Percentiles rank a stretch among this genome's conserved stretches.
phyloP scores from a whole-genome alignment of 64 coral and sea anemone species.

The Dendrophyllia cribrosa region DNA sequence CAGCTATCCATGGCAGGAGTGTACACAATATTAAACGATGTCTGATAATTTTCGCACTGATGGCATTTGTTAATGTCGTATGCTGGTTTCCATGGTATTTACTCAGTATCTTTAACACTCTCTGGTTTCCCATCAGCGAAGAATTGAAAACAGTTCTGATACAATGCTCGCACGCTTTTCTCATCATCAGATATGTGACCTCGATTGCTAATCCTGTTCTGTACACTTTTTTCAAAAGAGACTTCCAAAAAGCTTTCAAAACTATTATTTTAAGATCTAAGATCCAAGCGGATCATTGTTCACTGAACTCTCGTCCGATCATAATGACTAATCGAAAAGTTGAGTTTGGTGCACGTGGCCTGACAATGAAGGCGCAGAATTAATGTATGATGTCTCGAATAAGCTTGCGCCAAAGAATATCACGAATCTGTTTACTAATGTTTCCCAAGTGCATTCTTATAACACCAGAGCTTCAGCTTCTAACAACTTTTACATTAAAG shows the following conservation, averaged over 20 bases:
- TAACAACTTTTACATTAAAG: no score
- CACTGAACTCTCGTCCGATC: not conserved
- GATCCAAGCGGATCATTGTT: not conserved
- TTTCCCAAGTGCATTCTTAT: no score
- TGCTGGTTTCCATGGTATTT: slow-evolving; percentile 68
- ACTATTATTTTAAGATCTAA: not conserved
- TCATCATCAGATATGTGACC: slow-evolving; percentile 34
- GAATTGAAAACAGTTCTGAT: not conserved
- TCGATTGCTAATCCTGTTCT: slow-evolving; percentile 56
- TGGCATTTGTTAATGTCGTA: slow-evolving; percentile 46
- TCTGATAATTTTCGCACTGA: slow-evolving; percentile 29
- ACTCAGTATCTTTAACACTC: not conserved
- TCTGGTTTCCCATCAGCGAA: slow-evolving; percentile 2
- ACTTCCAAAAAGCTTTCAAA: slow-evolving; percentile 38
- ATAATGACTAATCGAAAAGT: not conserved
- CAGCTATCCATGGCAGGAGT: not conserved
- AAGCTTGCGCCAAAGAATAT: no score
- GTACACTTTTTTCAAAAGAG: slow-evolving; percentile 64
- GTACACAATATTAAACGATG: slow-evolving; percentile 9
- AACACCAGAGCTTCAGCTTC: no score
- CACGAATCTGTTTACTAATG: no score
- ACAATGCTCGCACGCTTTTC: slow-evolving; percentile 27
- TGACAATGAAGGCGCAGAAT: not conserved
- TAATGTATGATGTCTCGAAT: no score
- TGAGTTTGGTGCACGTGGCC: not conserved